A percentile compares a stretch with the other conserved stretches of the same genome.
phyloP scores from a whole-genome alignment of 2,113 vertebrate genomes.

The Orthonyx spaldingii region DNA sequence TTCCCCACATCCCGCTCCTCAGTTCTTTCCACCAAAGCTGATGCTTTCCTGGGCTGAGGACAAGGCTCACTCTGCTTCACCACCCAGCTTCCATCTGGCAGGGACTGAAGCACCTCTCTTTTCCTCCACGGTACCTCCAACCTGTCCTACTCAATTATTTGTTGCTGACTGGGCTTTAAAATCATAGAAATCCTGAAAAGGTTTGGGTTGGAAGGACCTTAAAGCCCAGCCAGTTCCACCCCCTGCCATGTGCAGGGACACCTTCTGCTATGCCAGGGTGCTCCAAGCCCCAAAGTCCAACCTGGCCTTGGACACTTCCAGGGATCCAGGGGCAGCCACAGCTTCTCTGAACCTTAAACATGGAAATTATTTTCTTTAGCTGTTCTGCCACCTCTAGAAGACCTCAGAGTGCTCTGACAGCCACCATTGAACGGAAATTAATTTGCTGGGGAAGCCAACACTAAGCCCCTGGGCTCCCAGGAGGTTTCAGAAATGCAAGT shows the following conservation, averaged over 20 bases:
- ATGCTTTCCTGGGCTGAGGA: not conserved
- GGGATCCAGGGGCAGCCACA: not conserved
- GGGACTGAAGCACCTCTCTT: not conserved
- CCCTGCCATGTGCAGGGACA: not conserved
- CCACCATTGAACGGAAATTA: accelerated
- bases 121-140: not conserved
- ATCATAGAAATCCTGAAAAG: not conserved
- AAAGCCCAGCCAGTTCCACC: accelerated
- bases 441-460: not conserved
- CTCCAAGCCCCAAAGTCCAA: accelerated
- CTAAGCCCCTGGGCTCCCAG: not conserved
- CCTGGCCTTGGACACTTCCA: not conserved
- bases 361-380: not conserved
- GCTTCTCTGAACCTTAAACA: not conserved
- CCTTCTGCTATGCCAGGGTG: accelerated
- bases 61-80: not conserved
- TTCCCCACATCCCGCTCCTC: not conserved
- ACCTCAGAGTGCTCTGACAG: not conserved
- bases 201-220: not conserved
- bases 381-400: not conserved
- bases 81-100: not conserved
- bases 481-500: not conserved
- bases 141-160: not conserved
- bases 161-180: not conserved
- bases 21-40: not conserved